These are phyloP conservation scores for Monodelphis domestica DNA, from an alignment of 2,797 vertebrate genomes.

Conservation along the genomic window DNA sequence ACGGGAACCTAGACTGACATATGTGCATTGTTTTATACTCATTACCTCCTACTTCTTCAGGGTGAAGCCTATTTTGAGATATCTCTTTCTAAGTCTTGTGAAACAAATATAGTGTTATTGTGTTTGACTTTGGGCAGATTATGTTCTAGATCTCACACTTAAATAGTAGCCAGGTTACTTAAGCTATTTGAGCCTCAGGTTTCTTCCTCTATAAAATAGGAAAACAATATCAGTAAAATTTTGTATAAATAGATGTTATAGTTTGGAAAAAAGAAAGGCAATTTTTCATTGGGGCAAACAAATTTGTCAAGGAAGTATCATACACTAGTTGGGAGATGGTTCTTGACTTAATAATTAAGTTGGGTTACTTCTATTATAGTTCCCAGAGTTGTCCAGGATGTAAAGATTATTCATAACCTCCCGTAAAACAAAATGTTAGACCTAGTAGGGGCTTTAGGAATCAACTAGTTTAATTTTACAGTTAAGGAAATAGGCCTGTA, in stretches of 20 bases:
- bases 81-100: not conserved
- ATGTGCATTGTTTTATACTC: not conserved
- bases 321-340: not conserved
- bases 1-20: not conserved
- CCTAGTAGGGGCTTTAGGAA: not conserved
- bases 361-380: not conserved
- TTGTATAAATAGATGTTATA: not conserved
- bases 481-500: not conserved
- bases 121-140: not conserved
- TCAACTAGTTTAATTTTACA: not conserved
- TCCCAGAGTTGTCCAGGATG: not conserved
- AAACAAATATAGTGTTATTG: not conserved
- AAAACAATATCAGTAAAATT: not conserved
- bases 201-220: not conserved
- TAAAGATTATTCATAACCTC: not conserved
- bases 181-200: not conserved
- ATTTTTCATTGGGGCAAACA: not conserved
- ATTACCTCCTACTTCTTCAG: not conserved
- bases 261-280: not conserved
- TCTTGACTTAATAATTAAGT: not conserved
- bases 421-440: not conserved
- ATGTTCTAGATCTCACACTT: not conserved
- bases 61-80: not conserved
- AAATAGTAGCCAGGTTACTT: not conserved
- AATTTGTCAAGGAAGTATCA: not conserved